These are phyloP conservation scores for Acleris emargana DNA, from an alignment of 2,888 invertebrate species.

Conservation along the genomic window DNA sequence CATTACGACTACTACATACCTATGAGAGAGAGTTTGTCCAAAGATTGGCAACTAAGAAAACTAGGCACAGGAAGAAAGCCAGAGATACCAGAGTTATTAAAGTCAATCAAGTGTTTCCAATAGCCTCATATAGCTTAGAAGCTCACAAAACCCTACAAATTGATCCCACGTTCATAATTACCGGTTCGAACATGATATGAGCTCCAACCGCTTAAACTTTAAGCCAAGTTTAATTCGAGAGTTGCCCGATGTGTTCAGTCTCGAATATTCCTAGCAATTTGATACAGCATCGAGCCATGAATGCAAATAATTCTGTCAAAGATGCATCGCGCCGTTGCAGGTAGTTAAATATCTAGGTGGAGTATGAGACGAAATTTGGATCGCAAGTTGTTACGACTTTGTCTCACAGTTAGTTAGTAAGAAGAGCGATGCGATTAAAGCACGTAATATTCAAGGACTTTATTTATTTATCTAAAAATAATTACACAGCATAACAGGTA, in stretches of 20 bases:
- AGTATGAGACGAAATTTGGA: not conserved
- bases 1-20: no score
- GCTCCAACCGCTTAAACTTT: slow-evolving; percentile 14
- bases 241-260: not conserved
- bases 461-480: no score
- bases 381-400: not conserved
- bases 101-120: not conserved
- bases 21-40: no score
- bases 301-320: slow-evolving; percentile 21
- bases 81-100: no score
- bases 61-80: no score
- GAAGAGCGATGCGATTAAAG: no score
- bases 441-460: no score
- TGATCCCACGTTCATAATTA: not conserved
- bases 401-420: no score
- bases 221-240: slow-evolving; percentile 12
- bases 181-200: slow-evolving; percentile 8
- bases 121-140: not conserved
- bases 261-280: slow-evolving; percentile 24
- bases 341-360: not conserved
- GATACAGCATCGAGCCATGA: slow-evolving; percentile 16
- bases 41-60: no score
- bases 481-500: no score
- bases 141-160: not conserved
- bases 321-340: slow-evolving; percentile 12